Conservation (phyloP, 1,140 invertebrate genomes). For the Apis laboriosa region DNA sequence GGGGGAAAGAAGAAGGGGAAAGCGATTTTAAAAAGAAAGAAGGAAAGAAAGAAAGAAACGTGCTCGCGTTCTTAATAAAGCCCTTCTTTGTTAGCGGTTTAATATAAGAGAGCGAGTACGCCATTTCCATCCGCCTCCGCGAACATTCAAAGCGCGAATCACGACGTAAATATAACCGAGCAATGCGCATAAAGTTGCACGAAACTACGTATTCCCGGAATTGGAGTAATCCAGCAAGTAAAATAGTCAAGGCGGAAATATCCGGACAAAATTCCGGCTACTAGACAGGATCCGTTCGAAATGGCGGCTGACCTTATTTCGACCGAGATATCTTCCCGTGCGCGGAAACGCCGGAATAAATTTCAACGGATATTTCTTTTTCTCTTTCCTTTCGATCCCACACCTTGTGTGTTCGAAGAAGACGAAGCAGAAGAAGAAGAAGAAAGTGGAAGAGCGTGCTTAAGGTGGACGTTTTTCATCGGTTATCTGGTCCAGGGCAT, state of each 20-base stretch:
- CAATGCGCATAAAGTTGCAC: conserved; percentile 30
- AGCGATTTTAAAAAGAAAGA: background rate
- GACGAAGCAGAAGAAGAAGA: background rate
- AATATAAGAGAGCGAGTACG: background rate
- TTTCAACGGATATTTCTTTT: background rate
- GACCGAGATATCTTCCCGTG: background rate
- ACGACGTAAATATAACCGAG: conserved; percentile 38
- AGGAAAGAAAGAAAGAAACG: background rate
- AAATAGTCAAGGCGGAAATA: conserved; percentile 45
- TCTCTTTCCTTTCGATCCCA: conserved; percentile 37
- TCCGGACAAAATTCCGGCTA: background rate
- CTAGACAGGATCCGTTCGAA: conserved; percentile 1
- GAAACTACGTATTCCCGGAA: conserved; percentile 36
- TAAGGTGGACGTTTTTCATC: conserved; percentile 62
- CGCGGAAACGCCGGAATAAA: background rate
- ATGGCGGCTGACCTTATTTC: conserved; percentile 31
- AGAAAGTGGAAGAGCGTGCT: background rate
- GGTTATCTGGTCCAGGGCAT: conserved; percentile 66
- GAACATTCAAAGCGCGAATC: conserved; percentile 11
- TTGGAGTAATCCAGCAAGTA: conserved; percentile 30
- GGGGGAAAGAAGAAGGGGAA: background rate
- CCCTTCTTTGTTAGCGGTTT: conserved; percentile 4
- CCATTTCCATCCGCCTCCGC: conserved; percentile 16
- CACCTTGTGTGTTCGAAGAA: background rate
- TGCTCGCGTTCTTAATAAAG: conserved; percentile 8